A percentile compares a stretch with the other conserved stretches of the same genome.
Conservation (phyloP, 2,888 invertebrate genomes). For the Ochropacha duplaris region DNA sequence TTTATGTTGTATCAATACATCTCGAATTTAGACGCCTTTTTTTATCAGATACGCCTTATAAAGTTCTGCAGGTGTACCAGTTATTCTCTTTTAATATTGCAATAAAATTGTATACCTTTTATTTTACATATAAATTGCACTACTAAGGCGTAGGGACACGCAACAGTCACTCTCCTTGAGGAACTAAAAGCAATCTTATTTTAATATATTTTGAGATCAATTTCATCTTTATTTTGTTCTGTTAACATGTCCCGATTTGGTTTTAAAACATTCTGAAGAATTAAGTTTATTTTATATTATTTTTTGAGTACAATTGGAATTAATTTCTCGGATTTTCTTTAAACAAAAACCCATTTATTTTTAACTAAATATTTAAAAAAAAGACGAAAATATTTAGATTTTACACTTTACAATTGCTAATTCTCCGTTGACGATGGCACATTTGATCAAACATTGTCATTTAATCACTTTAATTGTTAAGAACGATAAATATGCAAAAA, state of each 20-base stretch:
- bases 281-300: not conserved
- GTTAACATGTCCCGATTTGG: conserved; percentile 14
- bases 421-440: conserved; percentile 9
- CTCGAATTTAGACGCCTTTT: no score
- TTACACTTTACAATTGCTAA: not conserved
- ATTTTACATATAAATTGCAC: conserved; percentile 42
- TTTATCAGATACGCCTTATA: not conserved
- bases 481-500: no score
- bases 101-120: conserved; percentile 8
- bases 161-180: conserved; percentile 55
- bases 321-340: not conserved
- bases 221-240: conserved; percentile 48
- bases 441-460: not conserved
- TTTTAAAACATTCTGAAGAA: conserved; percentile 6
- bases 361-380: not conserved
- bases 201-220: conserved; percentile 67
- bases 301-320: not conserved
- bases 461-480: not conserved
- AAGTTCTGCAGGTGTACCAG: not conserved
- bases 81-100: not conserved
- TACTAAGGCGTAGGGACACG: conserved; percentile 52
- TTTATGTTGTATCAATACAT: no score
- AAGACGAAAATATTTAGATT: not conserved
- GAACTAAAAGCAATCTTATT: conserved; percentile 63
- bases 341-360: not conserved